phyloP scores from a whole-genome alignment of 2,888 invertebrate species.

The Trachelus troglodyta region DNA sequence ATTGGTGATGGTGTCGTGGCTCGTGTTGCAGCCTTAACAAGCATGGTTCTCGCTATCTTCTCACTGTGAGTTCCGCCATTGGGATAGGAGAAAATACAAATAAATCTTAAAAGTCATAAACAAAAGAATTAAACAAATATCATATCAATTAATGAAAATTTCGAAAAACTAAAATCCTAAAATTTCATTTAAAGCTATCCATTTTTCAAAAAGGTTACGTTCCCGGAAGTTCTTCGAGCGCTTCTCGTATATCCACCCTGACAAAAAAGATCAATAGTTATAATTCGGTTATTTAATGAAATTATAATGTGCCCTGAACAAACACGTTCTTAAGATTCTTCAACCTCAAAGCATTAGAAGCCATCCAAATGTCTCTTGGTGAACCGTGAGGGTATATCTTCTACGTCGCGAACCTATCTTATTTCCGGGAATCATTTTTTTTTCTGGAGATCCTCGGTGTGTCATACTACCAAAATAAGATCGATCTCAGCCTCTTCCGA shows the following conservation, averaged over 20 bases:
- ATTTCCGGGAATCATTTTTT: neutral
- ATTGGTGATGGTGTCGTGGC: neutral
- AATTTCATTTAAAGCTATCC: neutral
- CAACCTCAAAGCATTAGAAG: neutral
- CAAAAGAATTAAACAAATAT: neutral
- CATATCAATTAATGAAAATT: neutral
- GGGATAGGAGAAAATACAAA: neutral
- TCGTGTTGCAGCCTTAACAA: slow-evolving; percentile 18
- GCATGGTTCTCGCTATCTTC: slow-evolving; percentile 53
- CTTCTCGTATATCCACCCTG: neutral
- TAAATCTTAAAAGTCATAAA: neutral
- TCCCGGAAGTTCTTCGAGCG: neutral
- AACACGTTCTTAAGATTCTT: neutral
- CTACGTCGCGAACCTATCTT: neutral
- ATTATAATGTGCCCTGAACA: neutral
- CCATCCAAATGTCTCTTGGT: neutral
- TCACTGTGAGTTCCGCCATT: slow-evolving; percentile 52
- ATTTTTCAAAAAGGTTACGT: neutral
- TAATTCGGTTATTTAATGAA: neutral
- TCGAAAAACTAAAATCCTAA: neutral
- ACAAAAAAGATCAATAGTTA: neutral
- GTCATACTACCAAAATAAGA: neutral
- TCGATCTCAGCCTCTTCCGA: neutral
- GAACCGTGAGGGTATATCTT: neutral
- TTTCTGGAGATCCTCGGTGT: neutral